phyloP scores from a whole-genome alignment of 2,888 invertebrate species.

The Scrobipalpa atriplicella region DNA sequence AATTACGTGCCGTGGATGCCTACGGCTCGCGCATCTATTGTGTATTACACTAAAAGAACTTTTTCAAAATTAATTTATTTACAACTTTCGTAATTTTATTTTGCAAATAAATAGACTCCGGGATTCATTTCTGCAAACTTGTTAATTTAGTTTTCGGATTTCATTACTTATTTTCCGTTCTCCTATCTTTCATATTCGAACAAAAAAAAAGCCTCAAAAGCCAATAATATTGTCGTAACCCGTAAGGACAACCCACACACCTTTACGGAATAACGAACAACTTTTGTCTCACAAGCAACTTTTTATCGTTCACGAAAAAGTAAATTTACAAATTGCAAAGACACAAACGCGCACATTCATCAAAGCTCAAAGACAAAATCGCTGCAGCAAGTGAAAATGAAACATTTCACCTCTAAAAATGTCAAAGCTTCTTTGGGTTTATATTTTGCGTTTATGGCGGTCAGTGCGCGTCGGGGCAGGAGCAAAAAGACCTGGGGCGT shows the following conservation, averaged over 20 bases:
- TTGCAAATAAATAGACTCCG: not conserved
- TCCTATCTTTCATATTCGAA: too few species aligned
- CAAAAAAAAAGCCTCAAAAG: too few species aligned
- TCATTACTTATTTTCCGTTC: not conserved
- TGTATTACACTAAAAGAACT: constrained; percentile 49
- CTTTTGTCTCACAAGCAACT: not conserved
- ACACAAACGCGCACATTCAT: not conserved
- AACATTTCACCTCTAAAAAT: constrained; percentile 77
- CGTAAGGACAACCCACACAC: too few species aligned
- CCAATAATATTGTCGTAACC: not conserved
- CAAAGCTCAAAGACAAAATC: constrained; percentile 50
- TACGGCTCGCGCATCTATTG: constrained; percentile 58
- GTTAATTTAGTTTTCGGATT: not conserved
- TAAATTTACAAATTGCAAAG: not conserved
- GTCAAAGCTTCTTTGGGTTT: constrained; percentile 80
- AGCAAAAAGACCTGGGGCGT: constrained; percentile 71
- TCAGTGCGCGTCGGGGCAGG: constrained; percentile 71
- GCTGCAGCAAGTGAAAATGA: constrained; percentile 66
- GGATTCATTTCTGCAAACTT: not conserved
- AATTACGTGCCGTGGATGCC: constrained; percentile 66
- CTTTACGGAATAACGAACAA: too few species aligned
- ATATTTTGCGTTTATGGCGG: constrained; percentile 82
- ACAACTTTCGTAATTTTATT: constrained; percentile 34
- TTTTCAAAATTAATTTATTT: constrained; percentile 46
- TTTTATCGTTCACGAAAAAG: not conserved